Conservation (phyloP, 2,797 vertebrate genomes). For the Gobio occitaniae region DNA sequence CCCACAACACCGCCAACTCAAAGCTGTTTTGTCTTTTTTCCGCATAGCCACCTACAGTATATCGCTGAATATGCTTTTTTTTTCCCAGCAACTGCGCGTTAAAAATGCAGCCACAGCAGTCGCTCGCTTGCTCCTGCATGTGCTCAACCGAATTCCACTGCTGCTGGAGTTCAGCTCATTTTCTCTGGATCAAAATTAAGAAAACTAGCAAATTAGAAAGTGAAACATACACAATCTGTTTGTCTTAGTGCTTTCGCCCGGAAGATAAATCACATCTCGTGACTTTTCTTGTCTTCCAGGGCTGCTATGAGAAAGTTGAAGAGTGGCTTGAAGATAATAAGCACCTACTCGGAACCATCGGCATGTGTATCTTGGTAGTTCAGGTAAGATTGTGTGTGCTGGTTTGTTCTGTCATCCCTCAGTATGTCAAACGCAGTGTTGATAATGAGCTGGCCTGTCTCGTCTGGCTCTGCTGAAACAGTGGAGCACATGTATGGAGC, state of each 20-base stretch:
- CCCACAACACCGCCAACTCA: slow-evolving; percentile 22
- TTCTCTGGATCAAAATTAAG: neutral
- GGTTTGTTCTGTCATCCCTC: slow-evolving; percentile 8
- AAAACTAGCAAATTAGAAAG: slow-evolving; percentile 2
- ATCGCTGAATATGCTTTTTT: slow-evolving; percentile 26
- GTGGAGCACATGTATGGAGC: slow-evolving; percentile 56
- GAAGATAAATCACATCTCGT: neutral
- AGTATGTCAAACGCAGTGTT: slow-evolving; percentile 23
- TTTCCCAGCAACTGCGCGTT: neutral
- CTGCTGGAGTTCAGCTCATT: neutral
- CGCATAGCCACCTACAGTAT: slow-evolving; percentile 7
- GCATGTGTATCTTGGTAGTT: slow-evolving; percentile 93
- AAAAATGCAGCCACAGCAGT: slow-evolving; percentile 23
- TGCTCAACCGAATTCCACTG: neutral
- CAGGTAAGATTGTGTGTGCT: slow-evolving; percentile 81
- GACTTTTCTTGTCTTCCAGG: slow-evolving; percentile 75
- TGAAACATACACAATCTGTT: neutral
- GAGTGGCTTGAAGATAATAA: slow-evolving; percentile 95
- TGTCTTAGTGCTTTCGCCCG: neutral
- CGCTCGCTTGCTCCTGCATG: neutral
- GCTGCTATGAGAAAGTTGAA: slow-evolving; percentile 94
- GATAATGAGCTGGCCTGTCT: slow-evolving; percentile 58
- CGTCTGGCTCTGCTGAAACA: slow-evolving; percentile 60
- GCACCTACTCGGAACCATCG: slow-evolving; percentile 90
- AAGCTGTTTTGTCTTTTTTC: neutral